These are phyloP conservation scores for Leptoteleia sp. DNA, from an alignment of 1,140 invertebrate species.

Conservation along the genomic window DNA sequence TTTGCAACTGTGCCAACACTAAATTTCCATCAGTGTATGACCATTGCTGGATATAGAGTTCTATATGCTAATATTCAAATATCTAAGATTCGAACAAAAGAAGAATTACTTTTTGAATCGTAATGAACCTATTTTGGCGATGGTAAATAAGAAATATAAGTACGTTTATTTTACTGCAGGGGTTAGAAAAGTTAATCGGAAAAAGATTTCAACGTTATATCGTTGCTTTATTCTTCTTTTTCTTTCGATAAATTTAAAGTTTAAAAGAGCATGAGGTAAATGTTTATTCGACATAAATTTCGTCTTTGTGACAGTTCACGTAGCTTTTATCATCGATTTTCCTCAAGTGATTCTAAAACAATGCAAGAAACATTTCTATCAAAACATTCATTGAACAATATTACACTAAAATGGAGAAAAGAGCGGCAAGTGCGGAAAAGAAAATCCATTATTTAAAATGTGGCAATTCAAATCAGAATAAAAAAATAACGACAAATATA, in stretches of 20 bases:
- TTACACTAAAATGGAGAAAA: slow-evolving; percentile 5
- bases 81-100: too few species aligned
- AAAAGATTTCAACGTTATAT: slow-evolving; percentile 1
- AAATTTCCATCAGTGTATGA: too few species aligned
- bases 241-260: slow-evolving; percentile 13
- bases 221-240: neutral
- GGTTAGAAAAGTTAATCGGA: neutral
- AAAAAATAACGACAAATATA: neutral
- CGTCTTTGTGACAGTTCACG: slow-evolving; percentile 14
- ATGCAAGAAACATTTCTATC: slow-evolving; percentile 16
- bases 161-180: too few species aligned
- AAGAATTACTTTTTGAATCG: too few species aligned
- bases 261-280: slow-evolving; percentile 26
- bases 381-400: slow-evolving; percentile 30
- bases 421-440: neutral
- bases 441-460: slow-evolving; percentile 16
- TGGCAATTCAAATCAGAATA: neutral
- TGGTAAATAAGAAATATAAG: too few species aligned
- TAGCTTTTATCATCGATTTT: slow-evolving; percentile 32
- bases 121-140: too few species aligned
- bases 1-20: too few species aligned
- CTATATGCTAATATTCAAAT: too few species aligned
- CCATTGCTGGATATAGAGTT: too few species aligned
- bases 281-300: slow-evolving; percentile 32
- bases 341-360: slow-evolving; percentile 24